Evolutionary conservation across 2,888 invertebrate species (phyloP).

Genomic region (Hydrotaea diabolus): DNA sequence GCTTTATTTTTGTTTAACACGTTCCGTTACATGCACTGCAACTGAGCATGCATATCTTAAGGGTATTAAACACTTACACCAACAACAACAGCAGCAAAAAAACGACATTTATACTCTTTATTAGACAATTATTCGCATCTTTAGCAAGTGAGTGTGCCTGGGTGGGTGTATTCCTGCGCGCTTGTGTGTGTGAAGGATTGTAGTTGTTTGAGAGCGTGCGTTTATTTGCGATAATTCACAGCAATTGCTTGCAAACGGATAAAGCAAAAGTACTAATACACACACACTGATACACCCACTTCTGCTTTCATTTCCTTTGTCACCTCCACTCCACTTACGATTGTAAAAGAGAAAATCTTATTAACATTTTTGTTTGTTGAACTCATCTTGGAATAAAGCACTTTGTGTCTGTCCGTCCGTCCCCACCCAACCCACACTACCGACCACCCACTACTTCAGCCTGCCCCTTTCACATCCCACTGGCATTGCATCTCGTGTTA

Average conservation of each 20-base stretch:
- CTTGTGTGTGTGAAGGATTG: too few relatives aligned
- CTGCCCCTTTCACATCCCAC: not conserved
- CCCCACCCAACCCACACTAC: not conserved
- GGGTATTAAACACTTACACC: constrained; percentile 59
- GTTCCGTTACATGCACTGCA: constrained; percentile 46
- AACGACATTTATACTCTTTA: constrained; percentile 58
- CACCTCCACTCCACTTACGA: not conserved
- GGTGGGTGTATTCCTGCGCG: not conserved
- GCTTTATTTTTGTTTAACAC: constrained; percentile 47
- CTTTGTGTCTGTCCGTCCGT: not conserved
- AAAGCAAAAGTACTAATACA: too few relatives aligned
- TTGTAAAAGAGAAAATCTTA: not conserved
- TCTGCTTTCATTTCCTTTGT: not conserved
- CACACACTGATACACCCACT: not conserved
- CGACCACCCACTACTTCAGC: constrained; percentile 5
- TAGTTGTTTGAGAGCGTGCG: too few relatives aligned
- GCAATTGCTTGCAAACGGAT: constrained; percentile 17
- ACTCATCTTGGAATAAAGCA: not conserved
- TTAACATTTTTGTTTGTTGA: constrained; percentile 32
- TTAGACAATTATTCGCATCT: constrained; percentile 59
- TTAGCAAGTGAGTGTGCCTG: not conserved
- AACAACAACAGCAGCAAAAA: constrained; percentile 46
- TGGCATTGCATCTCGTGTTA: constrained; percentile 48
- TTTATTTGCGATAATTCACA: constrained; percentile 21
- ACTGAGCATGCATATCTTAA: constrained; percentile 64